These are phyloP conservation scores for Drymodes brunneopygia DNA, from an alignment of 2,113 vertebrate species.

Conservation along the genomic window DNA sequence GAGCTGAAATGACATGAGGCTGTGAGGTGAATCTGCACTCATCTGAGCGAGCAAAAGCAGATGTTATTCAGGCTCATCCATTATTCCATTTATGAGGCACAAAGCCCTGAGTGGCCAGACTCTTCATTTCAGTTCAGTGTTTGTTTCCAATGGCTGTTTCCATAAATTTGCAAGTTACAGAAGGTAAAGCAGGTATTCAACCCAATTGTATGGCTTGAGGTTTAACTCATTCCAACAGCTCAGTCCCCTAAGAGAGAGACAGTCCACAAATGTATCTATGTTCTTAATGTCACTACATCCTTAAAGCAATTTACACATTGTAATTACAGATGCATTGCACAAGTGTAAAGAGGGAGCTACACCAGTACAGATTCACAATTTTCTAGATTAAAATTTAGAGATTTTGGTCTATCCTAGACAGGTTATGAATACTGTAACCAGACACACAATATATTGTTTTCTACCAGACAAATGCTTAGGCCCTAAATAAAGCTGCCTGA, in stretches of 20 bases:
- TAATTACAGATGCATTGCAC: not conserved
- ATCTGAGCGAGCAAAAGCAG: not conserved
- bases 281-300: not conserved
- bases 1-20: not conserved
- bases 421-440: not conserved
- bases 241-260: not conserved
- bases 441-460: not conserved
- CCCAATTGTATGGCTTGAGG: not conserved
- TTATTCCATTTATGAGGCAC: not conserved
- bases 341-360: not conserved
- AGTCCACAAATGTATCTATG: not conserved
- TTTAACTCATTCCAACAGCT: not conserved
- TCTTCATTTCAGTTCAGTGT: not conserved
- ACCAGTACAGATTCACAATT: not conserved
- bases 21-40: not conserved
- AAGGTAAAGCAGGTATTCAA: not conserved
- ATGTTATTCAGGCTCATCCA: not conserved
- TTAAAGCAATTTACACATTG: not conserved
- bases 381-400: not conserved
- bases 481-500: not conserved
- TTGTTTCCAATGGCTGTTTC: not conserved
- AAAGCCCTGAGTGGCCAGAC: not conserved
- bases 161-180: not conserved
- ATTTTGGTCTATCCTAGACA: not conserved
- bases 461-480: not conserved